Conservation (phyloP, 2,113 vertebrate genomes). For the Hypanus sabinus region DNA sequence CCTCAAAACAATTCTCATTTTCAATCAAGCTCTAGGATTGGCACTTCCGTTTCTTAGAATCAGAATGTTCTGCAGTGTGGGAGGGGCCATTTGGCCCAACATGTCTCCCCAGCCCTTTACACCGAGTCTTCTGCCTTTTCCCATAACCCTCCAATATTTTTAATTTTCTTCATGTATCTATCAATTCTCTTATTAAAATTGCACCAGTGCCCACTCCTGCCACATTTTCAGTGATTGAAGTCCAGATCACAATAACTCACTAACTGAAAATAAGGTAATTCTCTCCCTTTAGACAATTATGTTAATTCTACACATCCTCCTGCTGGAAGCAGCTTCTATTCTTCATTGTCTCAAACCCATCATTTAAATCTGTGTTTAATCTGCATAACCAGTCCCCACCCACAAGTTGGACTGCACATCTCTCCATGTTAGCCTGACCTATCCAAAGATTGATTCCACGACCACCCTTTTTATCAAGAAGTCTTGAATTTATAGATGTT, state of each 20-base stretch:
- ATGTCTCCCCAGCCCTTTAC: background rate
- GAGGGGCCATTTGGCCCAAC: background rate
- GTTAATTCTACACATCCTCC: background rate
- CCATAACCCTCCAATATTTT: background rate
- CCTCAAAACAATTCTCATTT: background rate
- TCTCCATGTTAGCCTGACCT: slow-evolving; percentile 46
- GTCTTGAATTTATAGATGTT: slow-evolving; percentile 58
- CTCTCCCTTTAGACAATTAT: background rate
- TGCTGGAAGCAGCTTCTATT: background rate
- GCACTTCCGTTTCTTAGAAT: background rate
- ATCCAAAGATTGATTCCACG: slow-evolving; percentile 39
- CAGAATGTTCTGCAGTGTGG: background rate
- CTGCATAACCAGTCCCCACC: slow-evolving; percentile 28
- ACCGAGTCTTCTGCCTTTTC: too few species aligned
- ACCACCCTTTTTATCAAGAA: slow-evolving; percentile 52
- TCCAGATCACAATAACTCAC: background rate
- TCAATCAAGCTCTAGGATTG: background rate
- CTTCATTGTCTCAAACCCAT: background rate
- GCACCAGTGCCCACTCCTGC: too few species aligned
- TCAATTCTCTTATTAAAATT: background rate
- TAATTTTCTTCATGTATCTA: background rate
- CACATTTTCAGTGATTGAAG: background rate
- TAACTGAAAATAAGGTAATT: background rate
- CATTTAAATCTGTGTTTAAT: slow-evolving; percentile 13
- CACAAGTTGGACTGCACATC: slow-evolving; percentile 37